A percentile compares a stretch with the other conserved stretches of the same genome.
These are phyloP conservation scores for Galeopterus variegatus DNA, from an alignment of 2,113 vertebrate species.

Conservation along the genomic window DNA sequence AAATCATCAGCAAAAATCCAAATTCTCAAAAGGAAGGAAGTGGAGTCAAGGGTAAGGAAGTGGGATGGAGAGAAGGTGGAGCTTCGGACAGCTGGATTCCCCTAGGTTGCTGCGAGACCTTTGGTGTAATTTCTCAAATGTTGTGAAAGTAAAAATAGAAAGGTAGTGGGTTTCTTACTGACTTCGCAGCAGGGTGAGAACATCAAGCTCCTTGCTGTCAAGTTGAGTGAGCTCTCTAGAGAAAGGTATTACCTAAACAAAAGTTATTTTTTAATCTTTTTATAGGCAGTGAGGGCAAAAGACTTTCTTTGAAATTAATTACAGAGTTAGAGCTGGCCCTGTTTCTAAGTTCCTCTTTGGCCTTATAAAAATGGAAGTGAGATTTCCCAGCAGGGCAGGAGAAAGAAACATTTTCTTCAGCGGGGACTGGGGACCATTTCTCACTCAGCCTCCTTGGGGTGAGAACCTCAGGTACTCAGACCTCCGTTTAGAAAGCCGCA, in stretches of 20 bases:
- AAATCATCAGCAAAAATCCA: conserved; percentile 27
- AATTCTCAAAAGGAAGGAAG: background rate
- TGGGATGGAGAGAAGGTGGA: background rate
- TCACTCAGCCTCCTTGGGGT: conserved; percentile 62
- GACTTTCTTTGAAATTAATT: conserved; percentile 79
- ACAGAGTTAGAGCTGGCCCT: conserved; percentile 70
- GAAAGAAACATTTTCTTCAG: conserved; percentile 64
- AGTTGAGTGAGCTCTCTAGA: conserved; percentile 39
- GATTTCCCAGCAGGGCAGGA: conserved; percentile 74
- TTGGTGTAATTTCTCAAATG: background rate
- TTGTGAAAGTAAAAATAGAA: conserved; percentile 43
- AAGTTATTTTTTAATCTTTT: conserved; percentile 77
- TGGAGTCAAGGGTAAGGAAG: background rate
- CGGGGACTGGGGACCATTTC: background rate
- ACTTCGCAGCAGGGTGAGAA: background rate
- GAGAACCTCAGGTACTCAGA: conserved; percentile 43
- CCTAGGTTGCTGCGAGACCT: background rate
- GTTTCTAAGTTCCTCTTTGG: conserved; percentile 72
- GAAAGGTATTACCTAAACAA: conserved; percentile 63
- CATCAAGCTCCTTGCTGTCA: background rate
- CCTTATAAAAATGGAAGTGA: conserved; percentile 73
- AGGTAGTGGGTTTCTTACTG: background rate
- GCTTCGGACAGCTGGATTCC: background rate
- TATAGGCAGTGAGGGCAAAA: conserved; percentile 63
- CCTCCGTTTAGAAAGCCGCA: conserved; percentile 70